A percentile compares a stretch with the other conserved stretches of the same genome.
These are phyloP conservation scores for Clarias platycephalus DNA, from an alignment of 2,797 vertebrate genomes.

Conservation along the genomic window DNA sequence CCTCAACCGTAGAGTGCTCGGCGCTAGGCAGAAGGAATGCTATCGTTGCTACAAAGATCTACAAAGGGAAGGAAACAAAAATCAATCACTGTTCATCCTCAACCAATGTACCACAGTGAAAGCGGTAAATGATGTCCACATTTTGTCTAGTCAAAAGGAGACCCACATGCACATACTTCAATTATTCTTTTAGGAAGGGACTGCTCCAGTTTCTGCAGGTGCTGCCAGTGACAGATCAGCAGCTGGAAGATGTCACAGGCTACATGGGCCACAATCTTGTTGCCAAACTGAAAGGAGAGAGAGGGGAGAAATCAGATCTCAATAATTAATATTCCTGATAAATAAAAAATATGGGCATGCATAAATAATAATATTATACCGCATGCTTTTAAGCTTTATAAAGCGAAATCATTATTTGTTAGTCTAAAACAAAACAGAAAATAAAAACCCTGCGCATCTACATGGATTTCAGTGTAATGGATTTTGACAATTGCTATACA, in stretches of 20 bases:
- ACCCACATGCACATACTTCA: constrained; percentile 76
- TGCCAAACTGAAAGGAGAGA: constrained; percentile 81
- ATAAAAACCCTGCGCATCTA: neutral
- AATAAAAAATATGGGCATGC: neutral
- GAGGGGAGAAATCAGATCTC: neutral
- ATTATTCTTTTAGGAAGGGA: constrained; percentile 90
- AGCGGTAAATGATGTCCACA: neutral
- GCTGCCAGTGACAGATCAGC: constrained; percentile 90
- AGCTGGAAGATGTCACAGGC: constrained; percentile 93
- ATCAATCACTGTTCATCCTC: constrained; percentile 5
- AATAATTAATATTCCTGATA: neutral
- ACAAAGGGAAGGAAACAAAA: constrained; percentile 58
- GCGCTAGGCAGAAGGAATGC: constrained; percentile 94
- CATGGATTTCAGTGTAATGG: constrained; percentile 30
- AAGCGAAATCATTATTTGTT: neutral
- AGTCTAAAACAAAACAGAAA: neutral
- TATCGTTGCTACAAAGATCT: constrained; percentile 98
- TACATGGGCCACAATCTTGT: constrained; percentile 91
- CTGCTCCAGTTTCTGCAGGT: constrained; percentile 83
- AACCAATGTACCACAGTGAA: neutral
- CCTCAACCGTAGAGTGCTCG: constrained; percentile 89
- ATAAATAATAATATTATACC: neutral
- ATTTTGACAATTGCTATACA: constrained; percentile 21
- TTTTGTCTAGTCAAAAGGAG: constrained; percentile 21
- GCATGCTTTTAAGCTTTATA: constrained; percentile 25